Conservation (phyloP, 2,113 vertebrate genomes). For the Ardeotis arabs region DNA sequence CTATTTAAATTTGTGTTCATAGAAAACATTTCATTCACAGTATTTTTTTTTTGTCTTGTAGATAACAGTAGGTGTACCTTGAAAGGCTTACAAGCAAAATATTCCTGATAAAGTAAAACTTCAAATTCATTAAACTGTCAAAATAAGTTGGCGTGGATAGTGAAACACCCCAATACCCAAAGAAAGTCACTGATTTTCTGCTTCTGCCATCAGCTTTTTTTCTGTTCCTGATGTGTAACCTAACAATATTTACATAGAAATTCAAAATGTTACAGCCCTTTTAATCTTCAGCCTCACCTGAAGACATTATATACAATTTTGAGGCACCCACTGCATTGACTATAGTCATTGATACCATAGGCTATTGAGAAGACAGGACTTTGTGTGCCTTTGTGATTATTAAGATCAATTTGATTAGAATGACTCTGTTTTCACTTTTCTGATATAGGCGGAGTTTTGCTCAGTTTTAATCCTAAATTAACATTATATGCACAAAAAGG, state of each 20-base stretch:
- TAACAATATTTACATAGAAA: not conserved
- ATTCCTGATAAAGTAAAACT: not conserved
- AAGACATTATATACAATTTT: not conserved
- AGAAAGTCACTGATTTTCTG: not conserved
- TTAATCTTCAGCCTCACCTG: not conserved
- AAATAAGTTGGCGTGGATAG: not conserved
- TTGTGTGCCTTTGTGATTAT: not conserved
- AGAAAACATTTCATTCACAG: not conserved
- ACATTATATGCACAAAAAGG: not conserved
- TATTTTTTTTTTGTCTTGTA: not conserved
- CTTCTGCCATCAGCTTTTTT: not conserved
- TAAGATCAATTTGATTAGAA: not conserved
- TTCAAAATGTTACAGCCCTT: not conserved
- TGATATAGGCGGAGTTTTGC: not conserved
- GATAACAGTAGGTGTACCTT: accelerated
- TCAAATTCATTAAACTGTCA: not conserved
- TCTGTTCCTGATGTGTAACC: not conserved
- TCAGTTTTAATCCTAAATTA: not conserved
- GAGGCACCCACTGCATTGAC: not conserved
- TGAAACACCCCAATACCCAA: not conserved
- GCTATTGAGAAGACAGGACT: not conserved
- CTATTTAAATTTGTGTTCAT: not conserved
- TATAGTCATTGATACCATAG: not conserved
- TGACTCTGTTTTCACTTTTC: not conserved
- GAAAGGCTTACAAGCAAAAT: not conserved